These are phyloP conservation scores for Ptilonorhynchus violaceus DNA, from an alignment of 2,113 vertebrate species.

Conservation along the genomic window DNA sequence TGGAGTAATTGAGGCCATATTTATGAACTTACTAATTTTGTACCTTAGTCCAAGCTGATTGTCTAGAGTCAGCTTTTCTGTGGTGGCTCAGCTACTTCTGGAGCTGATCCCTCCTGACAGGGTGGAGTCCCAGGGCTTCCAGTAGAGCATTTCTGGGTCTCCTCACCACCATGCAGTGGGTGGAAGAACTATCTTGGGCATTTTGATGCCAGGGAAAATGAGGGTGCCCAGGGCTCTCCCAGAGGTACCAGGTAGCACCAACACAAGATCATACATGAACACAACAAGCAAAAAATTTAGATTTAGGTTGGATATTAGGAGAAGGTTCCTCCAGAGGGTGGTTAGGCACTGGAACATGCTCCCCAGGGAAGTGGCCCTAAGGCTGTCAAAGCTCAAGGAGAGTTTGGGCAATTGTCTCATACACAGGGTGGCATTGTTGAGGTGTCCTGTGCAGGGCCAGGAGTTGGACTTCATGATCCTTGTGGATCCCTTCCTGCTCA, in stretches of 20 bases:
- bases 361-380: not conserved
- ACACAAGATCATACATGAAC: not conserved
- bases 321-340: not conserved
- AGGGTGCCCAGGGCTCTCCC: not conserved
- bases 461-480: not conserved
- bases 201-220: not conserved
- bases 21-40: not conserved
- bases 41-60: not conserved
- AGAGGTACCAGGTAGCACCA: not conserved
- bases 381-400: not conserved
- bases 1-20: not conserved
- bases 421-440: not conserved
- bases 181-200: not conserved
- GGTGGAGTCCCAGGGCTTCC: not conserved
- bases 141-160: not conserved
- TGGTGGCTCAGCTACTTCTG: not conserved
- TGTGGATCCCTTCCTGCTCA: not conserved
- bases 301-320: not conserved
- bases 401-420: accelerated
- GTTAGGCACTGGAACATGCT: not conserved
- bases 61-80: not conserved
- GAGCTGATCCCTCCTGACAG: not conserved
- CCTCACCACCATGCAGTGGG: not conserved
- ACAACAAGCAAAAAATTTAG: not conserved
- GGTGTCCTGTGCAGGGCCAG: not conserved